Conservation (phyloP, 2,888 invertebrate species). For the Nomada lathburiana region DNA sequence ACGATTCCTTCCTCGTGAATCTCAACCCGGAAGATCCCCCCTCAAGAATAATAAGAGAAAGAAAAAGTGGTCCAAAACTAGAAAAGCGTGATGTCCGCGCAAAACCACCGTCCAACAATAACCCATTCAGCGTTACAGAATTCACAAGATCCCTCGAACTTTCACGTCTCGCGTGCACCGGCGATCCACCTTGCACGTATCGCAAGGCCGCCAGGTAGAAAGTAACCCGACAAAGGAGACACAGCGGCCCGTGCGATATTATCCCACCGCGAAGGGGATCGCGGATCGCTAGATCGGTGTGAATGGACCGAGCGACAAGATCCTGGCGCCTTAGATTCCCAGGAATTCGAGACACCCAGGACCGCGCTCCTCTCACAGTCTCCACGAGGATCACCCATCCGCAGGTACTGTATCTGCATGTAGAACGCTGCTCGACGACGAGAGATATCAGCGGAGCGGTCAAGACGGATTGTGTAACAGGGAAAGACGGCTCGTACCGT, state of each 20-base stretch:
- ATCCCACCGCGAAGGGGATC: neutral
- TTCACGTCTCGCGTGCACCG: neutral
- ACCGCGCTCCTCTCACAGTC: neutral
- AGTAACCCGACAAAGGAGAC: slow-evolving; percentile 4
- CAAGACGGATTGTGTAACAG: slow-evolving; percentile 61
- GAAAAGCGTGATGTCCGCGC: neutral
- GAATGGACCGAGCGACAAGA: neutral
- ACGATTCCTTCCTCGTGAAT: no score
- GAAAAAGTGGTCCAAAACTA: no score
- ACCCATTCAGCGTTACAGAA: slow-evolving; percentile 14
- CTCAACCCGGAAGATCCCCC: no score
- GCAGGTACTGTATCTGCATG: neutral
- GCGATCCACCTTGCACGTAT: neutral
- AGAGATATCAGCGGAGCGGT: slow-evolving; percentile 4
- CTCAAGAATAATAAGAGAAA: no score
- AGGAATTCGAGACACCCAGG: slow-evolving; percentile 51
- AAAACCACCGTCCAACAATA: slow-evolving; percentile 21
- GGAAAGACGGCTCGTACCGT: slow-evolving; percentile 9
- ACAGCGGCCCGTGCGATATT: neutral
- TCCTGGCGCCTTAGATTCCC: slow-evolving; percentile 23
- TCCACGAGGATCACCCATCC: slow-evolving; percentile 31
- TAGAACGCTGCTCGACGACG: neutral
- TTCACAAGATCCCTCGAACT: slow-evolving; percentile 8
- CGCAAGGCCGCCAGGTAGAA: slow-evolving; percentile 20
- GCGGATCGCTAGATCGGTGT: neutral